Percentiles rank a stretch among this genome's conserved stretches.
Evolutionary conservation across 1,140 invertebrate species (phyloP).

Genomic region (Rhagoletis zephyria): DNA sequence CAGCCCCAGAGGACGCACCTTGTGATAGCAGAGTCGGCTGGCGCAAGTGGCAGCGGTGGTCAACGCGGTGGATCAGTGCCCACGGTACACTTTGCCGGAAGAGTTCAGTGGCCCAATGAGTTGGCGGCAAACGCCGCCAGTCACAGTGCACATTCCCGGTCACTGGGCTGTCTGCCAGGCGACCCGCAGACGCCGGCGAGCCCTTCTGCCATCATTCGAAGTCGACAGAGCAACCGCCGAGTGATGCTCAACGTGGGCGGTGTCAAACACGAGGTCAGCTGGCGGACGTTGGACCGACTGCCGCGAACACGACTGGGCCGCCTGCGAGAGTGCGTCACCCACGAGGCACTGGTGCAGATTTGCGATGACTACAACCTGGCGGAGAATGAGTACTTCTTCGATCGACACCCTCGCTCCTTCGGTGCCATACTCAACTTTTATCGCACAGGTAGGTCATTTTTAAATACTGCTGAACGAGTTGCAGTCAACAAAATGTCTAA

Average conservation of each 20-base stretch:
- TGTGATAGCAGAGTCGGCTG: too few species aligned
- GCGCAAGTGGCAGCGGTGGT: too few species aligned
- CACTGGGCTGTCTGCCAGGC: too few species aligned
- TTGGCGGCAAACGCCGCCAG: too few species aligned
- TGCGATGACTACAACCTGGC: constrained; percentile 97
- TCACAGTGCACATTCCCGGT: constrained; percentile 82
- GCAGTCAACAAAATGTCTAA: too few species aligned
- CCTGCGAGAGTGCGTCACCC: constrained; percentile 93
- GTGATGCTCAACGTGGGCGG: constrained; percentile 97
- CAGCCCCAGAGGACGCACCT: too few species aligned
- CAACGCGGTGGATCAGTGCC: too few species aligned
- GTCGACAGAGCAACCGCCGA: constrained; percentile 92
- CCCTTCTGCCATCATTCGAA: constrained; percentile 92
- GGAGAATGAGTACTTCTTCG: constrained; percentile 99
- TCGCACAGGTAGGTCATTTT: too few species aligned
- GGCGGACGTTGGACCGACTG: constrained; percentile 94
- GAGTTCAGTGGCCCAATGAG: too few species aligned
- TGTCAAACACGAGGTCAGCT: constrained; percentile 95
- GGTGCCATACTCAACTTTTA: constrained; percentile 98
- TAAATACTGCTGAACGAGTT: too few species aligned
- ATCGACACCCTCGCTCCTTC: constrained; percentile 97
- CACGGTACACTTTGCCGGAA: too few species aligned
- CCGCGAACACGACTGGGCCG: constrained; percentile 95
- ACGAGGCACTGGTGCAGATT: constrained; percentile 94
- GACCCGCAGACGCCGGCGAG: too few species aligned